phyloP scores from a whole-genome alignment of 2,888 invertebrate species.

The Sesia apiformis region DNA sequence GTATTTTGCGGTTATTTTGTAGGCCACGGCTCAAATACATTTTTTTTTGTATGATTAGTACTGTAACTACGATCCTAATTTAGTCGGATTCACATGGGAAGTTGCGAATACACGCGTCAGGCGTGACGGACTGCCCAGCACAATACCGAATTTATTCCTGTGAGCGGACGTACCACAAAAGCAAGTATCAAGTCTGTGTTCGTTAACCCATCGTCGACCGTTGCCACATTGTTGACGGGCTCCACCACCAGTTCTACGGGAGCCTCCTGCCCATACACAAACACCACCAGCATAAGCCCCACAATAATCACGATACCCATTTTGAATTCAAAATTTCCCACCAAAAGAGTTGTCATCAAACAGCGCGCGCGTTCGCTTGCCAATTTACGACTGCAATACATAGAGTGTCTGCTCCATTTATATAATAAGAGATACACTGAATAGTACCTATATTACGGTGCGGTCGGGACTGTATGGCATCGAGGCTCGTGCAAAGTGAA shows the following conservation, averaged over 20 bases:
- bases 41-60: too few species aligned
- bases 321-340: slow-evolving; percentile 15
- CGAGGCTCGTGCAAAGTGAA: too few species aligned
- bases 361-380: slow-evolving; percentile 49
- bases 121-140: slow-evolving; percentile 16
- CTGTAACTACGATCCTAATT: too few species aligned
- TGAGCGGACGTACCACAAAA: slow-evolving; percentile 48
- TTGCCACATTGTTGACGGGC: slow-evolving; percentile 18
- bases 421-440: slow-evolving; percentile 48
- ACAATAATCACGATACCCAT: slow-evolving; percentile 8
- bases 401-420: slow-evolving; percentile 57
- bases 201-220: slow-evolving; percentile 23
- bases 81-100: too few species aligned
- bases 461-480: background rate
- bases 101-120: slow-evolving; percentile 10
- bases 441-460: background rate
- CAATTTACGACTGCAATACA: slow-evolving; percentile 56
- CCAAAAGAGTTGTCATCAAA: slow-evolving; percentile 12
- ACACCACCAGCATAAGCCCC: slow-evolving; percentile 21
- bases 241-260: slow-evolving; percentile 23
- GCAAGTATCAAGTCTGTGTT: slow-evolving; percentile 42
- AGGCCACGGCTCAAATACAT: background rate
- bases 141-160: slow-evolving; percentile 18
- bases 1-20: background rate
- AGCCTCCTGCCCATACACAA: slow-evolving; percentile 19